Evolutionary conservation across 1,140 invertebrate genomes (phyloP), one percentile per base, ranked within the genome.

Genomic region (Brachionus rotundiformis): DNA sequence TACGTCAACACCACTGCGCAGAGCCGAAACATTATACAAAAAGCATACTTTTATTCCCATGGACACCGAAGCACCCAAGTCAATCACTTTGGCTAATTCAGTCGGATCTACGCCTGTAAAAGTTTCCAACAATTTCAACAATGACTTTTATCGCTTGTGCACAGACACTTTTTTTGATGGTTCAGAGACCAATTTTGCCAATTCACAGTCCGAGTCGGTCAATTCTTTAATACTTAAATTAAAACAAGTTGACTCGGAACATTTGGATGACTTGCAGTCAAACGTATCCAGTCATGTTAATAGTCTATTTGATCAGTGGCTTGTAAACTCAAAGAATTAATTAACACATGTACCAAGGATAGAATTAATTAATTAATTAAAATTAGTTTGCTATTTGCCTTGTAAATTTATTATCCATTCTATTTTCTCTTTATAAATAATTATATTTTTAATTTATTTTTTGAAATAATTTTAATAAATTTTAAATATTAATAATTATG

Each of bases 231-330:
- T 25, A 25, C 25, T 27, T n/a, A 73, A 73, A 44, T 27, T 63
- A 3, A 79, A 79, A 49, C 47, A 33, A 36, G 41, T 31, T 41
- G 76, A 79, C 1, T 29, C 44, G 11, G 76, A 59, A 3, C 47
- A 41, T 36, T 36, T 59, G 31, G 76, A 63, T 31, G 11, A 54
- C 31, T 79, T 36, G 8, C 47, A 54, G 36, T 63, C 76, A 33
- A 63, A 79, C 31, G 31, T 33, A 23, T 31, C 76, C 10, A 36
- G 16, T 19, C 76, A 79, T 63, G 76, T 79, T 23, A 79, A 59
- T 63, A 59, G 19, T 79, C 41, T 79, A 31, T 79, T 79, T 41
- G 76, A 79, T 41, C 44, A 79, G 25, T 79, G 76, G 76, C 36
- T 79, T 25, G 29, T 73, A 44, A 73, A 68, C 29, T 68, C 63